Evolutionary conservation across 2,113 vertebrate species (phyloP).

Genomic region (Tonatia bakeri): DNA sequence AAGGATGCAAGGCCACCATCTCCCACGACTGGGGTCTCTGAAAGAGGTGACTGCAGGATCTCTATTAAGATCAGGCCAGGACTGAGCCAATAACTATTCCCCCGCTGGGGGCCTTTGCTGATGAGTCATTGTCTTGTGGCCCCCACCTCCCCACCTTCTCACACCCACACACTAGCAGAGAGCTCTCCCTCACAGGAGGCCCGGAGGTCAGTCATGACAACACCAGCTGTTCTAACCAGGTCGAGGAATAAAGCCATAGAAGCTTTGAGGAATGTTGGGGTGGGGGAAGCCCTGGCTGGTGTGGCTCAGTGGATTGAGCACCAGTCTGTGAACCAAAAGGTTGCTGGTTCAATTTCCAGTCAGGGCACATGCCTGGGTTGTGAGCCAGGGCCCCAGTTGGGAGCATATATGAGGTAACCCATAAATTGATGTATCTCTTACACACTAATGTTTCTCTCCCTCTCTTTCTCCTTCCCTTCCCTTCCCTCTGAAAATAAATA

Average conservation of each 20-base stretch:
- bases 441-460: neutral
- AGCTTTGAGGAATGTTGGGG: neutral
- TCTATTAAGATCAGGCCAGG: neutral
- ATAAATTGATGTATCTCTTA: too few relatives aligned
- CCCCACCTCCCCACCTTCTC: too few relatives aligned
- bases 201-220: neutral
- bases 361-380: too few relatives aligned
- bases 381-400: too few relatives aligned
- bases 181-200: neutral
- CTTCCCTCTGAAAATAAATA: neutral
- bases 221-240: neutral
- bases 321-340: too few relatives aligned
- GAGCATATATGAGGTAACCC: too few relatives aligned
- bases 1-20: neutral
- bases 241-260: neutral
- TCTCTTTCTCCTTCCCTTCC: too few relatives aligned
- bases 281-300: too few relatives aligned
- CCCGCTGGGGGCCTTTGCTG: neutral
- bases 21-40: neutral
- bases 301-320: too few relatives aligned
- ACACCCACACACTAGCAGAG: neutral
- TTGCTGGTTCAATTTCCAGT: too few relatives aligned
- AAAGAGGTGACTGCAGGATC: neutral
- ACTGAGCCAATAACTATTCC: neutral
- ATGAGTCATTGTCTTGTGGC: rapidly evolving